These are phyloP conservation scores for Orchestes rusci DNA, from an alignment of 2,888 invertebrate genomes.

Conservation along the genomic window DNA sequence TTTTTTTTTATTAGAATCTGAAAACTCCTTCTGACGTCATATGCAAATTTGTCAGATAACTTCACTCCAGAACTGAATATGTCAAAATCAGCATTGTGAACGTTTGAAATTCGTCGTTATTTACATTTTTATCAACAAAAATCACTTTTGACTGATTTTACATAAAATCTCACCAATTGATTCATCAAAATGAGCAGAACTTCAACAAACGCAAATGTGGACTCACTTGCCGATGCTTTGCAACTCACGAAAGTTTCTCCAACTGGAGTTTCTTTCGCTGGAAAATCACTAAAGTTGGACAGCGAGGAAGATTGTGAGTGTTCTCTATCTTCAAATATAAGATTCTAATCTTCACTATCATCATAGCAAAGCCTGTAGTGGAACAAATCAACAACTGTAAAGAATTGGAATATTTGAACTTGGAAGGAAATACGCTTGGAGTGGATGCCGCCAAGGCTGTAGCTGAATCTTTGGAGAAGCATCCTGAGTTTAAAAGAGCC, in stretches of 20 bases:
- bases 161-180: not conserved
- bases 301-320: constrained; percentile 69
- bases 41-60: too few relatives aligned
- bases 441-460: constrained; percentile 82
- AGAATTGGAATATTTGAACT: constrained; percentile 64
- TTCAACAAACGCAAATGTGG: constrained; percentile 39
- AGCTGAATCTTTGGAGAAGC: constrained; percentile 67
- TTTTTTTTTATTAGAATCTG: too few relatives aligned
- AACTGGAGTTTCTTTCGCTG: constrained; percentile 73
- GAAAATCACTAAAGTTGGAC: constrained; percentile 70
- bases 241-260: constrained; percentile 43
- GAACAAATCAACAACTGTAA: constrained; percentile 66
- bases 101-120: too few relatives aligned
- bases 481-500: constrained; percentile 73
- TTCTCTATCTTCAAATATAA: constrained; percentile 2
- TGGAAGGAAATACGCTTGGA: constrained; percentile 92
- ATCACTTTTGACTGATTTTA: not conserved
- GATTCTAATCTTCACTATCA: not conserved
- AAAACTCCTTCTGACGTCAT: too few relatives aligned
- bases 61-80: too few relatives aligned
- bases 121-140: not conserved
- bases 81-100: too few relatives aligned
- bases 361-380: constrained; percentile 62
- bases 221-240: constrained; percentile 49
- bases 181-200: constrained; percentile 1